Base-by-base conservation (phyloP, 2,888 invertebrate genomes). In the Drosophila sordidapex region DNA sequence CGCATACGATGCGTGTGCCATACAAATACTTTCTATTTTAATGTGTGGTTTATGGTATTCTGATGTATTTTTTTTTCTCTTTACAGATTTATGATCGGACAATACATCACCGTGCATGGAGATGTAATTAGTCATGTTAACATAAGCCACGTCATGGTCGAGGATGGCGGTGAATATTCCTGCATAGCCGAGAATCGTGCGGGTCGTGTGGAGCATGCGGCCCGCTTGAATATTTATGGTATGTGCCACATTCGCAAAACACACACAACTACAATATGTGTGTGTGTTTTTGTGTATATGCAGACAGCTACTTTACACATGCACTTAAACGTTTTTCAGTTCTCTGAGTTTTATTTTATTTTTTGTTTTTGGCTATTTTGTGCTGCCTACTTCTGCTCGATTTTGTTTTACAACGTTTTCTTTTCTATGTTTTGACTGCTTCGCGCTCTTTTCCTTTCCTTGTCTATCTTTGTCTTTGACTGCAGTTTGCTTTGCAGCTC, bases 91-190 rank as follows among this genome's bases (percentile, higher is more conserved):
- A 95, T 96, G 92, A 96, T 96, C 91, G 96, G 96, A 48, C 96
- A 96, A 92, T 96, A 96, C 93, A 96, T 96, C 85, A 96, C 95
- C 69, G 95, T 96, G 52, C 96, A 96, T 88, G 97, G 96, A 65
- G 97, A 97, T 93, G 96, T 97, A 84, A 96, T 97, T 92, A 96
- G 97, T 92, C 96, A 96, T 93, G 96, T 97, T 84, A 97, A 97
- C 94, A 96, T 97, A 89, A 96, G 95, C 91, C 95, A 95, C 91
- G 96, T 96, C 82, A 95, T 95, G 94, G 96, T 96, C 57, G 96
- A 96, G 93, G 97, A 97, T 90, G 97, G 97, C 25, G 97, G 97
- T 29, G 96, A 96, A 92, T 97, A 97, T 93, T 94, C 95, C 52
- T 97, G 97, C 91, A 95, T 94, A 7, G 96, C 96, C 1, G 95